Percentiles rank a stretch among this genome's conserved stretches.
These are phyloP conservation scores for Drymodes brunneopygia DNA, from an alignment of 2,113 vertebrate genomes.

Conservation along the genomic window DNA sequence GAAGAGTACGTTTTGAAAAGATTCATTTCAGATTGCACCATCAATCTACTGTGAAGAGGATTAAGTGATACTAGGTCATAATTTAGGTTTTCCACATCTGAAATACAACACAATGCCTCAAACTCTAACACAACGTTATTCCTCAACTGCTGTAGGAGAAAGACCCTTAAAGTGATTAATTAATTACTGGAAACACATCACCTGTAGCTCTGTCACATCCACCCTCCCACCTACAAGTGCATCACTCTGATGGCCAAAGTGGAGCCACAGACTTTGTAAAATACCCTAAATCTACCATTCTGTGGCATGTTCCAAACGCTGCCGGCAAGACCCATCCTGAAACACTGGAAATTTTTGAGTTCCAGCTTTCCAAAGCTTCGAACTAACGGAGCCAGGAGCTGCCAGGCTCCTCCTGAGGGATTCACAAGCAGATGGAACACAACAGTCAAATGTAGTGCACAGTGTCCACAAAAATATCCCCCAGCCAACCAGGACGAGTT, in stretches of 20 bases:
- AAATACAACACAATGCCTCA: conserved; percentile 59
- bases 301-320: background rate
- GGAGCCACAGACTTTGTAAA: background rate
- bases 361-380: background rate
- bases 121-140: conserved; percentile 16
- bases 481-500: background rate
- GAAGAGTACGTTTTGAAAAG: conserved; percentile 61
- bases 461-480: background rate
- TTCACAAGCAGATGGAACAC: background rate
- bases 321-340: background rate
- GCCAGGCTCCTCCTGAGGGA: background rate
- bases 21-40: conserved; percentile 73
- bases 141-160: conserved; percentile 48
- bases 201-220: conserved; percentile 23
- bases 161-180: conserved; percentile 24
- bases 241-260: background rate
- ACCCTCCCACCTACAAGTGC: conserved; percentile 1
- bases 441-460: conserved; percentile 54
- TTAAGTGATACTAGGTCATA: conserved; percentile 44
- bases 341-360: background rate
- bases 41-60: conserved; percentile 65
- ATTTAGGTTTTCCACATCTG: conserved; percentile 44
- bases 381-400: background rate
- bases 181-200: background rate
- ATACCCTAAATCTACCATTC: background rate